Evolutionary conservation across 2,888 invertebrate species (phyloP), one percentile per base, ranked within the genome.

Genomic region (Bombylius major): DNA sequence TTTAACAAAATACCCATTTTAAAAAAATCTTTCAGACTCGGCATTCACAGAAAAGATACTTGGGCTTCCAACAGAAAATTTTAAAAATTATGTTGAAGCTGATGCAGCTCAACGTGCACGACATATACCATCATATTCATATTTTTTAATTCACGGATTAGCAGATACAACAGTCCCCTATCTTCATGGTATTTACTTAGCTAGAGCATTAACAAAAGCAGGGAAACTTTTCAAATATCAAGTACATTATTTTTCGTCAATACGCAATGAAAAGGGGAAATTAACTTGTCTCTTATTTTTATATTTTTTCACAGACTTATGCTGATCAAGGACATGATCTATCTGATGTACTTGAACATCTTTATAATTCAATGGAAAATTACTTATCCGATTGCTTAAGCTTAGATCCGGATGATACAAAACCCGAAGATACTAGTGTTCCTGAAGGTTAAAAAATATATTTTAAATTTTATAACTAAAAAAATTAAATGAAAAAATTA

Each of bases 11-110:
- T 4, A 23, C 23, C 23, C 23, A 23, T 23, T 23, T 39, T 9
- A 39, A 9, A 39, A 39, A 39, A 50, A 55, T 52, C 45, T 53
- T 55, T 36, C 71, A 96, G 95, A 96, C 76, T 92, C 94, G 34
- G 93, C 91, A 6, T 96, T 96, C 71, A 94, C 96, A 81, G 96
- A 97, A 77, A 82, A 94, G 59, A 87, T 94, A 65, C 82, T 97
- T 66, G 95, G 95, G 46, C 79, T 86, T 63, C 92, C 93, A 55
- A 82, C 82, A 39, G 91, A 92, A 69, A 91, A 95, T 76, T 86
- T 86, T 75, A 86, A 88, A 69, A 89, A 89, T 55, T 94, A 94
- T 76, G 92, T 91, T 65, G 92, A 92, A 70, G 89, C 93, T 47
- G 93, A 94, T 75, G 87, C 95, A 63, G 88, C 92, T 52, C 87